Percentiles rank a stretch among this genome's conserved stretches.
Conservation (phyloP, 2,113 vertebrate genomes). For the Marmota monax region DNA sequence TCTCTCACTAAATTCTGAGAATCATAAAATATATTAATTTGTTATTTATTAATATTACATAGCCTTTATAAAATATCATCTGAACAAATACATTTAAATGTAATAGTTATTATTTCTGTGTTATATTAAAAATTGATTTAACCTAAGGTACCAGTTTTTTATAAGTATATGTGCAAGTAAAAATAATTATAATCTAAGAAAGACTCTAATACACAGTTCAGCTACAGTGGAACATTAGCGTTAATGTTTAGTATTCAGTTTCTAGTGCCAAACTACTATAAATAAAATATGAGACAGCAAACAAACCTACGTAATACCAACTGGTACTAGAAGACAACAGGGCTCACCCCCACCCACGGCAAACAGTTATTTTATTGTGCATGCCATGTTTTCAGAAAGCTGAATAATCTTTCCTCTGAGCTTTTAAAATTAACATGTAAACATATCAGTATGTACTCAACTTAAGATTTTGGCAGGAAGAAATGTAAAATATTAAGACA, state of each 20-base stretch:
- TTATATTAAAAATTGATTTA: slow-evolving; percentile 6
- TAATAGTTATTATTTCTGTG: slow-evolving; percentile 5
- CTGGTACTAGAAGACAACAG: slow-evolving; percentile 90
- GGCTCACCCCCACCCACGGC: slow-evolving; percentile 77
- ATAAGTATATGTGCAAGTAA: slow-evolving; percentile 70
- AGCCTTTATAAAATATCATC: slow-evolving; percentile 37
- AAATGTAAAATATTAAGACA: slow-evolving; percentile 60
- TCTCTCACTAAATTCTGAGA: neutral
- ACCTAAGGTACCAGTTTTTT: slow-evolving; percentile 3
- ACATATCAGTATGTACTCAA: slow-evolving; percentile 44
- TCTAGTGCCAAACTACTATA: slow-evolving; percentile 82
- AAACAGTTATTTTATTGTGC: slow-evolving; percentile 89
- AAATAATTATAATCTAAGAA: slow-evolving; percentile 77
- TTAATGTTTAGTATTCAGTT: slow-evolving; percentile 80
- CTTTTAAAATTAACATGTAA: slow-evolving; percentile 80
- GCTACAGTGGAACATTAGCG: slow-evolving; percentile 74
- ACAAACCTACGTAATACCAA: slow-evolving; percentile 90
- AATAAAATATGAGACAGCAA: slow-evolving; percentile 84
- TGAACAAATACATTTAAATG: slow-evolving; percentile 44
- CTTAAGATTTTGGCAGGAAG: slow-evolving; percentile 63
- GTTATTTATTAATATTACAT: slow-evolving; percentile 16
- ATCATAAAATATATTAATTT: slow-evolving; percentile 57
- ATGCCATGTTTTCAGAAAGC: slow-evolving; percentile 74
- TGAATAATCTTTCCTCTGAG: slow-evolving; percentile 80
- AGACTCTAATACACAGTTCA: slow-evolving; percentile 72